These are phyloP conservation scores for Masticophis lateralis DNA, from an alignment of 2,797 vertebrate species.

Conservation along the genomic window DNA sequence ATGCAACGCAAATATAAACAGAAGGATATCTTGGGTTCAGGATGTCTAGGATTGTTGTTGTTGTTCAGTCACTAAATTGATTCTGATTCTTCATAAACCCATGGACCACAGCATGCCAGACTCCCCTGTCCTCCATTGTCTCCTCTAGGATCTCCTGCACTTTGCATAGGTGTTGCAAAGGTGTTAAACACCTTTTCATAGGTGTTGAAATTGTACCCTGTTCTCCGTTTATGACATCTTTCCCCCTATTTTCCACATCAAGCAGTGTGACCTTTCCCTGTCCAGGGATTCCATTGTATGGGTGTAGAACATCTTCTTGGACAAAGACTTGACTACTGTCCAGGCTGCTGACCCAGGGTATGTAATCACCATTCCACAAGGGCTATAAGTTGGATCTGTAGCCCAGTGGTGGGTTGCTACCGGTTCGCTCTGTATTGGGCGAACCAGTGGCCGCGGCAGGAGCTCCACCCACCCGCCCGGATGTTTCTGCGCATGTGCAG, in stretches of 20 bases:
- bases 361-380: not conserved
- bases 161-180: too few species aligned
- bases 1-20: not conserved
- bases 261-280: not conserved
- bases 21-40: not conserved
- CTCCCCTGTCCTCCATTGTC: not conserved
- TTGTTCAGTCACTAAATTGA: not conserved
- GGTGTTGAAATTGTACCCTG: not conserved
- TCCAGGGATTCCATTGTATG: not conserved
- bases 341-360: not conserved
- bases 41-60: not conserved
- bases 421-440: too few species aligned
- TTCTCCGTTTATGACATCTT: not conserved
- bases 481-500: too few species aligned
- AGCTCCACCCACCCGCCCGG: too few species aligned
- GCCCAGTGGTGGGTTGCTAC: too few species aligned
- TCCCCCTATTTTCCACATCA: not conserved
- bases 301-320: not conserved
- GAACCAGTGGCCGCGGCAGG: fast-evolving
- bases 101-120: not conserved
- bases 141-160: not conserved
- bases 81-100: not conserved
- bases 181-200: not conserved
- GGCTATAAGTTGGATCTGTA: not conserved
- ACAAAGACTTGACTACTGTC: not conserved